Evolutionary conservation across 2,888 invertebrate species (phyloP).

Genomic region (Pardosa pseudoannulata): DNA sequence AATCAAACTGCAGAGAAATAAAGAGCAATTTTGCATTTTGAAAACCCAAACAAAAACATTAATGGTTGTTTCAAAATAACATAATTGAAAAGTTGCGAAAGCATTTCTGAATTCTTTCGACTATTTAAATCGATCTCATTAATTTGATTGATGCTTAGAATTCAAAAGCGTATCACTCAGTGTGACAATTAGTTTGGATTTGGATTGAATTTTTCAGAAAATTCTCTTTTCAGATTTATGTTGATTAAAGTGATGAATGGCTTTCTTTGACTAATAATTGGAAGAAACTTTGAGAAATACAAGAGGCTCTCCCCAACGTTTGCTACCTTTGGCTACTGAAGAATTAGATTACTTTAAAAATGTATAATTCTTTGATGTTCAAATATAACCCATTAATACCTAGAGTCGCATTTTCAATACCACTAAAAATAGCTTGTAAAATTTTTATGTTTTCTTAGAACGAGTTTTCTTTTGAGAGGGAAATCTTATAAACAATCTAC

Average conservation of each 20-base stretch:
- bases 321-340: too few species aligned
- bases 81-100: conserved; percentile 1
- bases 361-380: too few species aligned
- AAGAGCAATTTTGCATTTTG: not conserved
- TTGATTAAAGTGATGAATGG: not conserved
- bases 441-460: too few species aligned
- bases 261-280: not conserved
- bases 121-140: conserved; percentile 56
- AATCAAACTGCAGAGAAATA: not conserved
- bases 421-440: too few species aligned
- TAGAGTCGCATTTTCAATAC: too few species aligned
- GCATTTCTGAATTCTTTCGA: conserved; percentile 27
- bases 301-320: too few species aligned
- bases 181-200: conserved; percentile 10
- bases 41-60: conserved; percentile 5
- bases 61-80: conserved; percentile 17
- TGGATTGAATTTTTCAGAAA: not conserved
- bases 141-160: conserved; percentile 59
- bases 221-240: not conserved
- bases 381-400: too few species aligned
- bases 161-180: conserved; percentile 3
- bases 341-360: too few species aligned
- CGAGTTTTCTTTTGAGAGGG: too few species aligned
- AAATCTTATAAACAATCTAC: too few species aligned
- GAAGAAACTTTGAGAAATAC: too few species aligned